phyloP scores from a whole-genome alignment of 2,888 invertebrate species.

The Eupithecia tripunctaria region DNA sequence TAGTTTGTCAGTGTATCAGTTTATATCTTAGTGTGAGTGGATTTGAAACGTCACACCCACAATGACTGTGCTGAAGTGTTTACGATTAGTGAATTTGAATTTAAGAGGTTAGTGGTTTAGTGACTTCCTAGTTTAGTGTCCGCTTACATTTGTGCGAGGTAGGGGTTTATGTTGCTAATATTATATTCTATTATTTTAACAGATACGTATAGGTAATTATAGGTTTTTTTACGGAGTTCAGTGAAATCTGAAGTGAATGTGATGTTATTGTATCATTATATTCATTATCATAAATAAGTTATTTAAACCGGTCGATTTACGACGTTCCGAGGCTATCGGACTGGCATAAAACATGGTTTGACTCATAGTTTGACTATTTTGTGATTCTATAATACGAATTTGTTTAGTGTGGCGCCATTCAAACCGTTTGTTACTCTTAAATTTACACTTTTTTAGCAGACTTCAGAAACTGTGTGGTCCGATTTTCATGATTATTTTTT shows the following conservation, averaged over 20 bases:
- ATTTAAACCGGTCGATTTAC: not conserved
- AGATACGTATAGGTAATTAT: too few species aligned
- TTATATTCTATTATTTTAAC: too few species aligned
- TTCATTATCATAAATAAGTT: not conserved
- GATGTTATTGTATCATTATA: not conserved
- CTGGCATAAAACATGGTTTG: not conserved
- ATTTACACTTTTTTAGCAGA: too few species aligned
- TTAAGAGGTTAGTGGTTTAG: conserved; percentile 57
- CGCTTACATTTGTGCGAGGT: not conserved
- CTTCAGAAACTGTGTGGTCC: too few species aligned
- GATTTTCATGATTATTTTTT: too few species aligned
- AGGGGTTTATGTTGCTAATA: not conserved
- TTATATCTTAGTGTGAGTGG: not conserved
- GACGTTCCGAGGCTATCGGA: not conserved
- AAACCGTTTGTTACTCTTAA: too few species aligned
- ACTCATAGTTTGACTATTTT: not conserved
- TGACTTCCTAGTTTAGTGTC: not conserved
- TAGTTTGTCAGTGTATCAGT: too few species aligned
- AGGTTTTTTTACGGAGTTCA: not conserved
- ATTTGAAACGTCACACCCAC: conserved; percentile 42
- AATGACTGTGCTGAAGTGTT: conserved; percentile 55
- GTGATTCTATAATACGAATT: not conserved
- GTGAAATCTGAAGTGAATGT: not conserved
- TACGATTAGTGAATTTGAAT: conserved; percentile 56
- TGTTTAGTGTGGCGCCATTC: not conserved